These are phyloP conservation scores for Gonioctena quinquepunctata DNA, from an alignment of 1,140 invertebrate genomes.

Conservation along the genomic window DNA sequence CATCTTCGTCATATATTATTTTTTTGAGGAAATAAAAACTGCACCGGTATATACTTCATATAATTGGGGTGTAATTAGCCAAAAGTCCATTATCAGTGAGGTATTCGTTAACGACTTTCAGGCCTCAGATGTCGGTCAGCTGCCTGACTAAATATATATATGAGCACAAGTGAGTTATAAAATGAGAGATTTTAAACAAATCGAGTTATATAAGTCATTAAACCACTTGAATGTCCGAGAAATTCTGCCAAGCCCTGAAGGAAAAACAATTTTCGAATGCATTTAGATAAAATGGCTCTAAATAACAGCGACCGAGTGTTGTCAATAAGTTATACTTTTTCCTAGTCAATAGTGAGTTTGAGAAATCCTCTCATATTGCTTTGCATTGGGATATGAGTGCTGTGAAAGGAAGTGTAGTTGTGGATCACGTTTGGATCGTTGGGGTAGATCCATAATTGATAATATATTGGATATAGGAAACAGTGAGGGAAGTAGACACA, in stretches of 20 bases:
- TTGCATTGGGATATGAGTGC: too few relatives aligned
- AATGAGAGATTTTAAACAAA: neutral
- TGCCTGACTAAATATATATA: neutral
- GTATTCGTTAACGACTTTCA: neutral
- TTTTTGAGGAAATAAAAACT: too few relatives aligned
- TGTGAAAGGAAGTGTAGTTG: too few relatives aligned
- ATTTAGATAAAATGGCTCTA: neutral
- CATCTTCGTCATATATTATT: too few relatives aligned
- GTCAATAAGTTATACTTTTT: too few relatives aligned
- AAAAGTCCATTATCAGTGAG: neutral
- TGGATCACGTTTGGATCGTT: too few relatives aligned
- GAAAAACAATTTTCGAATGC: neutral
- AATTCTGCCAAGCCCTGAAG: neutral
- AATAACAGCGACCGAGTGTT: neutral
- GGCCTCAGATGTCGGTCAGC: neutral
- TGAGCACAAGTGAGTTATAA: neutral
- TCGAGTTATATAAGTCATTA: neutral
- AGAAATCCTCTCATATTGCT: too few relatives aligned
- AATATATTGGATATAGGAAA: too few relatives aligned
- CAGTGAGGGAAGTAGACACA: too few relatives aligned
- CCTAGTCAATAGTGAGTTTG: too few relatives aligned
- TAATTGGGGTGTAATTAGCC: neutral
- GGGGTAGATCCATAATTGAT: too few relatives aligned
- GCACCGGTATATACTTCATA: neutral
- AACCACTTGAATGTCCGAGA: neutral